Conservation (phyloP, 1,140 invertebrate species). For the Thereuonema tuberculata region DNA sequence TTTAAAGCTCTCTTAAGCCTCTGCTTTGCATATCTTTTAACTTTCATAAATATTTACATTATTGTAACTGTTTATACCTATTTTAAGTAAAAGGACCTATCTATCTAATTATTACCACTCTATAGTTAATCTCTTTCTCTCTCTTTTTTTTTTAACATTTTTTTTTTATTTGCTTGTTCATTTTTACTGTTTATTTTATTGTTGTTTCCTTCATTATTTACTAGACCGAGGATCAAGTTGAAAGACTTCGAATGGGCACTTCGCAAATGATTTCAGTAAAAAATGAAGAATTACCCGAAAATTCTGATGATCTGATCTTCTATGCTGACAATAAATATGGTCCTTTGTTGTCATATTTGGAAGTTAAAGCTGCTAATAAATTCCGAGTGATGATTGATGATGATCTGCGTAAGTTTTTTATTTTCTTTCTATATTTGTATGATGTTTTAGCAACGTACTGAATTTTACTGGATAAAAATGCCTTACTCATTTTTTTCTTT, state of each 20-base stretch:
- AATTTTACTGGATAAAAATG: too few species aligned
- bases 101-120: too few species aligned
- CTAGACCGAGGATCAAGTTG: conserved; percentile 1
- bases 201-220: too few species aligned
- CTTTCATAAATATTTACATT: too few species aligned
- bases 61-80: too few species aligned
- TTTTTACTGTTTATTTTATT: not conserved
- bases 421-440: not conserved
- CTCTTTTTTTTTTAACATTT: too few species aligned
- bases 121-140: not conserved
- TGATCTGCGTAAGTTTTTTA: too few species aligned
- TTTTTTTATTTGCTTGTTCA: too few species aligned
- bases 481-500: too few species aligned
- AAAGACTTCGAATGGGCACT: not conserved
- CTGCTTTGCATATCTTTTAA: too few species aligned
- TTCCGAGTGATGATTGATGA: not conserved
- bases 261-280: not conserved
- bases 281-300: conserved; percentile 1
- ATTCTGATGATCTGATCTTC: conserved; percentile 1
- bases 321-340: conserved; percentile 1
- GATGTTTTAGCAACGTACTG: not conserved
- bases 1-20: too few species aligned
- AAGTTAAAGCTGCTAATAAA: not conserved
- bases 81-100: too few species aligned
- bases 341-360: not conserved